phyloP scores from a whole-genome alignment of 2,888 invertebrate genomes.

The Temnothorax ravouxi region DNA sequence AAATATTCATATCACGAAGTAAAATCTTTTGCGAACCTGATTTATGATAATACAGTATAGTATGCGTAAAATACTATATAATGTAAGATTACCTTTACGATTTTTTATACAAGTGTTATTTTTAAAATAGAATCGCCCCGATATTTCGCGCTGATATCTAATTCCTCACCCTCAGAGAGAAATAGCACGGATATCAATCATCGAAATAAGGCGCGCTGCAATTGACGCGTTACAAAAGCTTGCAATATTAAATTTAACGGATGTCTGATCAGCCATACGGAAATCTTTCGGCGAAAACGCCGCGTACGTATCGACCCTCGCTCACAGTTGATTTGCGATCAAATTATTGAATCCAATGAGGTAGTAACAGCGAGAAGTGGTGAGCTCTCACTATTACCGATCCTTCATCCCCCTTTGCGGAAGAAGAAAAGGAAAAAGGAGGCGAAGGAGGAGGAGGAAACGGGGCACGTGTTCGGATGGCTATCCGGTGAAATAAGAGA shows the following conservation, averaged over 20 bases:
- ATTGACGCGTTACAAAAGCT: conserved; percentile 28
- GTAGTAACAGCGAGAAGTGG: conserved; percentile 34
- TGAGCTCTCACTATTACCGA: conserved; percentile 10
- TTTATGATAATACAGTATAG: not conserved
- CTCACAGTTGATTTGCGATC: conserved; percentile 49
- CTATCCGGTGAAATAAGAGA: conserved; percentile 85
- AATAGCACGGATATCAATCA: conserved; percentile 24
- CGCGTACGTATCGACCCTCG: conserved; percentile 19
- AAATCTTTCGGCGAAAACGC: conserved; percentile 37
- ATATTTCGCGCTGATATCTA: not conserved
- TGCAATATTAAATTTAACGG: conserved; percentile 42
- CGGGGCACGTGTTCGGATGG: conserved; percentile 82
- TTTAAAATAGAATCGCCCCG: not conserved
- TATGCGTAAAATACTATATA: not conserved
- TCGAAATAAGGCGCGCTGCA: conserved; percentile 36
- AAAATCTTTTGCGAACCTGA: not conserved
- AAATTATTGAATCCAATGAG: conserved; percentile 63
- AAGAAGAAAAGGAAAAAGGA: conserved; percentile 52
- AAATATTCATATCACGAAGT: not conserved
- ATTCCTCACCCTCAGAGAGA: not conserved
- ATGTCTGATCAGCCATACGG: conserved; percentile 32
- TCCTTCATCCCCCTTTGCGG: not conserved
- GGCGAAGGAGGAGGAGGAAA: conserved; percentile 74
- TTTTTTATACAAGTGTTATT: not conserved
- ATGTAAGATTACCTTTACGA: not conserved